Percentiles rank a stretch among this genome's conserved stretches.
Evolutionary conservation across 1,140 invertebrate species (phyloP).

Genomic region (Centruroides sculpturatus): DNA sequence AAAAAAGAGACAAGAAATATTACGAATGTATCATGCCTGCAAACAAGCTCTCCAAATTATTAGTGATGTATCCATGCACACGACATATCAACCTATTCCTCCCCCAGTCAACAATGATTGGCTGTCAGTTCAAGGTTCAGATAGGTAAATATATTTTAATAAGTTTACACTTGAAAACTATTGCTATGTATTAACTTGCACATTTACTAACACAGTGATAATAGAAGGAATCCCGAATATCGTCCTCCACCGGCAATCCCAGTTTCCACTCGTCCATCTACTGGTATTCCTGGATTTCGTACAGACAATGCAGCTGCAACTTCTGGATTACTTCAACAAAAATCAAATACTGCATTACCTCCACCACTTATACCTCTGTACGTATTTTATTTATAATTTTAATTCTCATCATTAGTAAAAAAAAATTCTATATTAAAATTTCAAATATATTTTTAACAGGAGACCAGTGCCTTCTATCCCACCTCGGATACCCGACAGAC

Average conservation of each 20-base stretch:
- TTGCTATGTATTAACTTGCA: neutral
- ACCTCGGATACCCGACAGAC: slow-evolving; percentile 52
- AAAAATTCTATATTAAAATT: neutral
- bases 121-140: slow-evolving; percentile 20
- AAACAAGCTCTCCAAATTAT: slow-evolving; percentile 96
- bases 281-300: too few relatives aligned
- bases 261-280: neutral
- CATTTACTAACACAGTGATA: neutral
- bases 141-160: slow-evolving; percentile 37
- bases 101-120: slow-evolving; percentile 37
- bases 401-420: neutral
- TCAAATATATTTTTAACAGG: slow-evolving; percentile 30
- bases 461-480: slow-evolving; percentile 43
- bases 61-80: slow-evolving; percentile 92
- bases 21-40: slow-evolving; percentile 98
- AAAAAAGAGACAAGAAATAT: slow-evolving; percentile 88
- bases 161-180: neutral
- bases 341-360: too few relatives aligned
- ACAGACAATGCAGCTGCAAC: too few relatives aligned
- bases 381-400: too few relatives aligned
- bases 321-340: too few relatives aligned
- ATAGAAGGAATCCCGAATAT: neutral
- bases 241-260: slow-evolving; percentile 8
- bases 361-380: too few relatives aligned
- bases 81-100: slow-evolving; percentile 66